These are phyloP conservation scores for Ganaspis sp. DNA, from an alignment of 1,140 invertebrate genomes.

Conservation along the genomic window DNA sequence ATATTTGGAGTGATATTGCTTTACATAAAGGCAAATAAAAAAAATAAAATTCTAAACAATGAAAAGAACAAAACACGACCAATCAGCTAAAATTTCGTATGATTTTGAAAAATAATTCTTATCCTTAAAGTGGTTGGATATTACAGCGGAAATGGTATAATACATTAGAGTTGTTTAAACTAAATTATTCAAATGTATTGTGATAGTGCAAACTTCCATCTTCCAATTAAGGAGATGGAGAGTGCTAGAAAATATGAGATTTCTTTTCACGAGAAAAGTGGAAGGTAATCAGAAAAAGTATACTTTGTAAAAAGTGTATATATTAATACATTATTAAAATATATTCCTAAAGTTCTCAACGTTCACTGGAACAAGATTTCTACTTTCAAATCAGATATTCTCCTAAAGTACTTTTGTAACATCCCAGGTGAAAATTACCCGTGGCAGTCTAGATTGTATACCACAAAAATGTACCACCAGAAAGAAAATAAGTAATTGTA, in stretches of 20 bases:
- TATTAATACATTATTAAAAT: neutral
- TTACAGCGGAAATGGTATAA: neutral
- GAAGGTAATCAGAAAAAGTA: neutral
- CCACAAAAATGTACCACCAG: too few species aligned
- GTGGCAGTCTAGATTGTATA: too few species aligned
- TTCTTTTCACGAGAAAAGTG: neutral
- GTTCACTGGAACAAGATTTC: too few species aligned
- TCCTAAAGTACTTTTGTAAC: too few species aligned
- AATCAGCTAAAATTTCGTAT: neutral
- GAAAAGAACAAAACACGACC: neutral
- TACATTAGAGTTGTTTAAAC: neutral
- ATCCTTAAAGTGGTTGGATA: neutral
- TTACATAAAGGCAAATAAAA: neutral
- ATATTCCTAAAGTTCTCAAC: too few species aligned
- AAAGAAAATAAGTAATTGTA: too few species aligned
- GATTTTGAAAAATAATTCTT: neutral
- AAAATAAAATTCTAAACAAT: too few species aligned
- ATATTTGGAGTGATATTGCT: too few species aligned
- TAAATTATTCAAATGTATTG: slow-evolving; percentile 6
- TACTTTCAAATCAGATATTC: too few species aligned
- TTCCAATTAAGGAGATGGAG: neutral
- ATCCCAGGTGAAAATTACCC: too few species aligned
- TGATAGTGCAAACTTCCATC: neutral
- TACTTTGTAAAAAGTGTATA: neutral
- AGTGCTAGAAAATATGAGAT: neutral